Conservation (phyloP, 2,113 vertebrate genomes). For the Anthoscopus minutus region DNA sequence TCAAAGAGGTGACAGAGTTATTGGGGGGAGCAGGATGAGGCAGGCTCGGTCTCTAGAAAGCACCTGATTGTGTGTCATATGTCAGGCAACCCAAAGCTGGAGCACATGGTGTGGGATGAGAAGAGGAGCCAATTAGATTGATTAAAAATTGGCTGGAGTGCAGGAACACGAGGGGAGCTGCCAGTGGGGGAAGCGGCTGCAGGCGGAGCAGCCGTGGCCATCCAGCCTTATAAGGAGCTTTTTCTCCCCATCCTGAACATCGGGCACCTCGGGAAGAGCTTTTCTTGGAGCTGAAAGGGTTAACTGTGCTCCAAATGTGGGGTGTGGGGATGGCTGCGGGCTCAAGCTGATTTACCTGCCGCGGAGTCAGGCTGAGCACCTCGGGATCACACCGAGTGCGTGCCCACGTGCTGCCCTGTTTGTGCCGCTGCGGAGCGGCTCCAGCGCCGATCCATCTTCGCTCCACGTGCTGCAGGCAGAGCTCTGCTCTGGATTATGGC, state of each 20-base stretch:
- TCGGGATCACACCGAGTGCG: rapidly evolving
- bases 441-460: neutral
- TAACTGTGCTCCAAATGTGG: rapidly evolving
- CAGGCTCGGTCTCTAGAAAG: neutral
- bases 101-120: neutral
- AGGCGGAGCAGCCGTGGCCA: neutral
- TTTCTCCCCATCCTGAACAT: neutral
- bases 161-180: neutral
- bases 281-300: neutral
- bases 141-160: conserved; percentile 44
- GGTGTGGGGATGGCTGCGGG: neutral
- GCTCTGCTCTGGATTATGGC: neutral
- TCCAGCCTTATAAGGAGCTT: neutral
- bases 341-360: neutral
- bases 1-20: neutral
- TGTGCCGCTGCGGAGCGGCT: neutral
- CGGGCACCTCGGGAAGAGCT: neutral
- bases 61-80: conserved; percentile 10
- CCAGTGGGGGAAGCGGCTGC: neutral
- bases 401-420: neutral
- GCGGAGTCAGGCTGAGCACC: rapidly evolving
- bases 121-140: conserved; percentile 47
- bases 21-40: neutral
- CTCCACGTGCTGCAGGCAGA: neutral
- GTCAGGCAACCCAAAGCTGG: conserved; percentile 28